These are phyloP conservation scores for Tetranychus truncatus DNA, from an alignment of 2,888 invertebrate species.

Conservation along the genomic window DNA sequence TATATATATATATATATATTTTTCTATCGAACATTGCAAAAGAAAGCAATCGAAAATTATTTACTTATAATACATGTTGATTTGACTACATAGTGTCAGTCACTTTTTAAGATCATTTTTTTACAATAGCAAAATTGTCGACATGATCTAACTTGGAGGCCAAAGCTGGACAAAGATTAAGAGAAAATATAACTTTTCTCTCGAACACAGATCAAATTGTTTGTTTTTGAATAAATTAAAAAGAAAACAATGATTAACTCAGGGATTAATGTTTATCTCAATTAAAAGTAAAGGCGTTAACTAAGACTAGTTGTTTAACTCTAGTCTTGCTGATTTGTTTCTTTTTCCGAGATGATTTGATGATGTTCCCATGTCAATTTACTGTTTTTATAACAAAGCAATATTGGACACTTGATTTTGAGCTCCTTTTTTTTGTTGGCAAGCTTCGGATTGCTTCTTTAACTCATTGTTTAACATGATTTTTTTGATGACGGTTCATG, in stretches of 20 bases:
- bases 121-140: neutral
- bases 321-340: neutral
- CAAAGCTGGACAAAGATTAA: neutral
- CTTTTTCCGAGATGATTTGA: neutral
- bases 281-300: neutral
- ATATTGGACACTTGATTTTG: neutral
- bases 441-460: neutral
- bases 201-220: neutral
- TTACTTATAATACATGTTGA: neutral
- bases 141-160: neutral
- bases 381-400: neutral
- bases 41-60: neutral
- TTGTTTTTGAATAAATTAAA: neutral
- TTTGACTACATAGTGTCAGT: slow-evolving; percentile 1
- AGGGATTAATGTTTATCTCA: neutral
- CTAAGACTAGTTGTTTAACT: neutral
- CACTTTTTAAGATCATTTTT: neutral
- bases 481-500: neutral
- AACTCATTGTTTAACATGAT: neutral
- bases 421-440: neutral
- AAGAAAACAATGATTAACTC: neutral
- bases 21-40: neutral
- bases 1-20: neutral
- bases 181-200: neutral
- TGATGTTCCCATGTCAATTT: neutral